These are phyloP conservation scores for Trogon surrucura DNA, from an alignment of 2,113 vertebrate species.

Conservation along the genomic window DNA sequence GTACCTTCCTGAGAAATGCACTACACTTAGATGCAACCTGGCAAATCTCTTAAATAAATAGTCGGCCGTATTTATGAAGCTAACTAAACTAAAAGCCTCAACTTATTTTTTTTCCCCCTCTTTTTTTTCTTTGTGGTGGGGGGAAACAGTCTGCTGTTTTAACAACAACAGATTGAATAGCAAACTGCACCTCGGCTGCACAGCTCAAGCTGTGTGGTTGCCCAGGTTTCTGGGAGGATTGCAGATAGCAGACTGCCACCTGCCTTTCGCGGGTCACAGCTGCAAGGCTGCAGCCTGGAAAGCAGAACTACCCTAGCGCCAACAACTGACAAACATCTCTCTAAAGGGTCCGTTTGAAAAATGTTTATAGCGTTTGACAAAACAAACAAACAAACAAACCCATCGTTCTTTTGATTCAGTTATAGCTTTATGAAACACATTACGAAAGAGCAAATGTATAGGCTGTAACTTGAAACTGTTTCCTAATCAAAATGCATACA, in stretches of 20 bases:
- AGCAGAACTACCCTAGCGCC: not conserved
- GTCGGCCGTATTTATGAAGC: not conserved
- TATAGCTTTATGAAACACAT: not conserved
- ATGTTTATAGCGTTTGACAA: not conserved
- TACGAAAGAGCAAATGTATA: not conserved
- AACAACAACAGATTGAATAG: not conserved
- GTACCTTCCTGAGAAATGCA: not conserved
- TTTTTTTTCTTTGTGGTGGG: too few species aligned
- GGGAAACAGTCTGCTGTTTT: not conserved
- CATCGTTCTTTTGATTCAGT: not conserved
- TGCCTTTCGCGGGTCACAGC: not conserved
- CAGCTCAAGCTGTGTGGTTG: not conserved
- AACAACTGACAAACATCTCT: not conserved
- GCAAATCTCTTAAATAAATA: not conserved
- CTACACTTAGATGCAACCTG: not conserved
- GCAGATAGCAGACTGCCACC: slow-evolving; percentile 50
- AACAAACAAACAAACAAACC: not conserved
- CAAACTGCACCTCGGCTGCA: not conserved
- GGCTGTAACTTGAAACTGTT: not conserved
- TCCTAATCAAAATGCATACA: not conserved
- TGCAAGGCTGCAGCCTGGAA: slow-evolving; percentile 31
- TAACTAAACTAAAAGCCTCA: not conserved
- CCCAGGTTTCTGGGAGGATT: not conserved
- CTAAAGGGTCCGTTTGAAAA: not conserved
- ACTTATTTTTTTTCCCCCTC: not conserved